Evolutionary conservation across 2,888 invertebrate species (phyloP).

Genomic region (Hypsopygia costalis): DNA sequence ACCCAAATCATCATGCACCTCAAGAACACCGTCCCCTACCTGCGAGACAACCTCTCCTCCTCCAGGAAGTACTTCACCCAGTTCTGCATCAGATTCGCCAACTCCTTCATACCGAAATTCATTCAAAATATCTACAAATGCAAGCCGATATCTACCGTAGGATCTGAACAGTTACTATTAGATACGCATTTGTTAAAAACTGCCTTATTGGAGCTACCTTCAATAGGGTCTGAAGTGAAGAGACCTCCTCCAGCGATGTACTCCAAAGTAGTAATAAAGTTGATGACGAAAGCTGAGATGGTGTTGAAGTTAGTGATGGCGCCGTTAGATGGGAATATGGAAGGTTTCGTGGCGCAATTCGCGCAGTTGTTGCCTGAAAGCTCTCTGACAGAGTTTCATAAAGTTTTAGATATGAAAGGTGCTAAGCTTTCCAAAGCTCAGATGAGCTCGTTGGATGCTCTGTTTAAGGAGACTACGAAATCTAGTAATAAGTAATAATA

Average conservation of each 20-base stretch:
- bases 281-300: slow-evolving; percentile 99
- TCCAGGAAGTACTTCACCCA: slow-evolving; percentile 99
- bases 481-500: slow-evolving; percentile 18
- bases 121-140: slow-evolving; percentile 95
- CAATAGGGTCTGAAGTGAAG: slow-evolving; percentile 92
- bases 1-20: slow-evolving; percentile 93
- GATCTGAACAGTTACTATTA: slow-evolving; percentile 95
- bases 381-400: slow-evolving; percentile 94
- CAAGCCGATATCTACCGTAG: slow-evolving; percentile 92
- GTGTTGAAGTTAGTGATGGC: slow-evolving; percentile 99
- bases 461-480: slow-evolving; percentile 46
- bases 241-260: slow-evolving; percentile 94
- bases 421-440: slow-evolving; percentile 71
- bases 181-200: slow-evolving; percentile 98
- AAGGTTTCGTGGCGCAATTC: slow-evolving; percentile 93
- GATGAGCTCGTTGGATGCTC: slow-evolving; percentile 43
- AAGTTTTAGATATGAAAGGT: slow-evolving; percentile 97
- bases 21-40: slow-evolving; percentile 91
- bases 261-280: slow-evolving; percentile 89
- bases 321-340: slow-evolving; percentile 85
- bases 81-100: slow-evolving; percentile 97
- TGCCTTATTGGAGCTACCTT: slow-evolving; percentile 95
- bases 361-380: slow-evolving; percentile 94
- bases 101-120: slow-evolving; percentile 97
- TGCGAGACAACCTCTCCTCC: slow-evolving; percentile 93